Evolutionary conservation across 2,797 vertebrate genomes (phyloP), one percentile per base, ranked within the genome.

Genomic region (Ceryle rudis): DNA sequence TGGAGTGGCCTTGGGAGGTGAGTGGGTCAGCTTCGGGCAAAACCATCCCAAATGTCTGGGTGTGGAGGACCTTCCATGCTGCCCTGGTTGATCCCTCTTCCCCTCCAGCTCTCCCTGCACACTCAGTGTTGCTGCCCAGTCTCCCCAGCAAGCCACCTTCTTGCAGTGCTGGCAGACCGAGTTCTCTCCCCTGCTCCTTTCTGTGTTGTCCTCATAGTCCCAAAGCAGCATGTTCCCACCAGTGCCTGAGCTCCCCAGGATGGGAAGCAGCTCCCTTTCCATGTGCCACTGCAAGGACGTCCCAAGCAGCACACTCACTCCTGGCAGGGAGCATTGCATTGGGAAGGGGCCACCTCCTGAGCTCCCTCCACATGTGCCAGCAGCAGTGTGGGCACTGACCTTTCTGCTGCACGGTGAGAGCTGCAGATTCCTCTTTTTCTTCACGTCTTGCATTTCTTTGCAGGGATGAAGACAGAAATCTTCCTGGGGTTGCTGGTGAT

Each of bases 381-480:
- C 44, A 46, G 52, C 41, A 18, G 11, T 2, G 5, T 20, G 31
- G 42, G 42, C 52, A 29, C 1, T 1, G 55, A 75, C 37, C 41
- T 57, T 33, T 18, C 58, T 23, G n/a, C 2, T 6, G 22, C 12
- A 1, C 1, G 11, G 47, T 0, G 6, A 46, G 35, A 78, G 12
- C 37, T 37, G 42, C 2, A 0, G 20, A 7, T 20, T 58, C 55
- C 51, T 44, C 31, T 16, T 35, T 21, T 35, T 70, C 49, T 60
- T 74, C 69, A 52, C 23, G 20, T 51, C 29, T 72, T n/a, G 13
- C 37, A 6, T 95, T 46, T 77, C 19, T 93, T 95, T 80, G 72
- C 66, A 98, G 97, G 86, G 64, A 94, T 97, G 97, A 96, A 91
- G 91, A 73, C 94, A 89, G n/a, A 83, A 67, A 64, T 42, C 52